Conservation (phyloP, 23 tunicate species). For the Pegea sp. region DNA sequence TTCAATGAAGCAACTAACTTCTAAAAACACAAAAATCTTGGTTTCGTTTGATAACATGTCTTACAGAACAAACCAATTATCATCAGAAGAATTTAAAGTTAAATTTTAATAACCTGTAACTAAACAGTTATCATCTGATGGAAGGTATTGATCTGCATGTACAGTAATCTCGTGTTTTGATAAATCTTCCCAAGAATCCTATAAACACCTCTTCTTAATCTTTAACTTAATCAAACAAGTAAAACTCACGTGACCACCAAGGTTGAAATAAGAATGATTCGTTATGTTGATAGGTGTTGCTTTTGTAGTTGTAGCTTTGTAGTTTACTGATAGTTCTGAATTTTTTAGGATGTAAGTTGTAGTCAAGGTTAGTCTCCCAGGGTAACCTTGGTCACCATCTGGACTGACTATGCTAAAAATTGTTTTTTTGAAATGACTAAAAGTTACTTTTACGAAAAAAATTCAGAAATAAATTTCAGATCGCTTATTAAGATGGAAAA, state of each 20-base stretch:
- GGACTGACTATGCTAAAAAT: constrained; percentile 26
- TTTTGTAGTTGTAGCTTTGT: constrained; percentile 35
- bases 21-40: too few relatives aligned
- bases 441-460: too few relatives aligned
- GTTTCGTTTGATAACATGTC: too few relatives aligned
- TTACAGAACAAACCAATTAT: too few relatives aligned
- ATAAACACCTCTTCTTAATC: not conserved
- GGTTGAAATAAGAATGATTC: constrained; percentile 83
- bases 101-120: constrained; percentile 62
- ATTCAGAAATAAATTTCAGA: not conserved
- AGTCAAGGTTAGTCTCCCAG: constrained; percentile 35
- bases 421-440: too few relatives aligned
- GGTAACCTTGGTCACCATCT: constrained; percentile 85
- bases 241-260: constrained; percentile 74
- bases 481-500: not conserved
- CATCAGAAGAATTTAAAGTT: too few relatives aligned
- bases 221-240: not conserved
- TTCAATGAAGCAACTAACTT: too few relatives aligned
- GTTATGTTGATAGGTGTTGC: constrained; percentile 66
- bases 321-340: constrained; percentile 14
- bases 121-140: constrained; percentile 33
- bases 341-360: constrained; percentile 22
- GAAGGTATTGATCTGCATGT: constrained; percentile 24
- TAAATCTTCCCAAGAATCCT: constrained; percentile 50
- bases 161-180: constrained; percentile 40